Base-by-base conservation (phyloP, 2,888 invertebrate genomes). In the Meteorus cinctellus region DNA sequence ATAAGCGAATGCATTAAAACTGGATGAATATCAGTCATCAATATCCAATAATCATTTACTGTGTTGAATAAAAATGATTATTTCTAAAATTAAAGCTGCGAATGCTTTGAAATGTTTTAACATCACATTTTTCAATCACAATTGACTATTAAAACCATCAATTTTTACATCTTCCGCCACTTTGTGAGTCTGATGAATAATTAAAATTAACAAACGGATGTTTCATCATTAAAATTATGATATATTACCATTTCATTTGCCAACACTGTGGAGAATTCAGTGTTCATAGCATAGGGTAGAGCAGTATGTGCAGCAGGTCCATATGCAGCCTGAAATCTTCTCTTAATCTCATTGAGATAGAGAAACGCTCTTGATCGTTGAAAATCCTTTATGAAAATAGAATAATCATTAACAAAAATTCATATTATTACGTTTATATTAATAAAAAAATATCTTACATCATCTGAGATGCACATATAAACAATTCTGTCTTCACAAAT, bases 391-490 rank as follows among this genome's bases (percentile, higher is more conserved):
- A 92, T 79, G 80, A 69, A 55, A 74, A 75, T 48, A 55, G 67
- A 51, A 12, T 24, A 63, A 65, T 63, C 1, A 16, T 24, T 34
- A 59, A 16, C 31, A 24, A 51, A 63, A 55, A 48, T n/a, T 10
- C 16, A 48, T 31, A 6, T 63, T n/a, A 59, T 31, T 16, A 34
- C 12, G 8, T 27, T 1, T 29, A 62, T 71, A 29, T 70, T 3
- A 16, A 63, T 14, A 5, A 16, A 19, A 75, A 71, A 65, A 24
- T 69, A 87, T 92, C 94, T 93, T 91, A 96, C 96, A 91, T 96
- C 96, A 91, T 98, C 98, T 67, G 98, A 97, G 78, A 98, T 98
- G 88, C 98, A 98, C 92, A 98, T 94, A 89, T 96, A 98, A 84
- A 97, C 94, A 78, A 98, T 93, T 85, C 94, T 92, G 87, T 96